Conservation (phyloP, 1,140 invertebrate genomes). For the Ridgeia piscesae region DNA sequence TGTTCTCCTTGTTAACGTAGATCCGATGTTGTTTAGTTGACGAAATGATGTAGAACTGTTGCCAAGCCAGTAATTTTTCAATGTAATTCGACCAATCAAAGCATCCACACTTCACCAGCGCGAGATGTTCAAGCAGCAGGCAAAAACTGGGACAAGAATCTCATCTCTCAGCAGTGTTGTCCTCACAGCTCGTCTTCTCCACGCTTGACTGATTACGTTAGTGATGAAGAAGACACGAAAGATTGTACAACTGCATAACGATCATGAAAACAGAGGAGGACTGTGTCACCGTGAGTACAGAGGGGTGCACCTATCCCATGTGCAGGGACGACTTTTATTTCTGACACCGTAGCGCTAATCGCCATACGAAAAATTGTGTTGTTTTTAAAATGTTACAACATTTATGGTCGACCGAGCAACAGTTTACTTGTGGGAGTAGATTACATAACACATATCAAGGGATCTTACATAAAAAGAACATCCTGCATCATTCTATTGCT, state of each 20-base stretch:
- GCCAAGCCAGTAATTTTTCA: neutral
- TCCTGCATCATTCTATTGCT: neutral
- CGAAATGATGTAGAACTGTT: neutral
- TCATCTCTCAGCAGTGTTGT: neutral
- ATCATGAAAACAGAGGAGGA: neutral
- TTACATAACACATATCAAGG: neutral
- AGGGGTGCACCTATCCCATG: neutral
- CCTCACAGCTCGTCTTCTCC: neutral
- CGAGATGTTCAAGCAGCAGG: neutral
- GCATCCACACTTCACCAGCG: neutral
- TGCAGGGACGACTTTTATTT: neutral
- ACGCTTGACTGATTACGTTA: neutral
- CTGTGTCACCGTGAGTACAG: neutral
- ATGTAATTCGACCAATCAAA: neutral
- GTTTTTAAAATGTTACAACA: neutral
- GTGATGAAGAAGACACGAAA: neutral
- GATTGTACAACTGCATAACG: neutral
- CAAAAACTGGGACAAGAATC: neutral
- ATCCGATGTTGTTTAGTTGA: too few relatives aligned
- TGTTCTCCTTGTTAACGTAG: neutral
- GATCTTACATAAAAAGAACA: neutral
- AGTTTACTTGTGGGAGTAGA: neutral
- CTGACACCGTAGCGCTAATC: too few relatives aligned
- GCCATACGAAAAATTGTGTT: neutral
- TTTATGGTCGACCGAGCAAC: neutral